Evolutionary conservation across 64 coral and sea anemone species (phyloP), one percentile per base, ranked within the genome.

Genomic region (Porites australiensis): DNA sequence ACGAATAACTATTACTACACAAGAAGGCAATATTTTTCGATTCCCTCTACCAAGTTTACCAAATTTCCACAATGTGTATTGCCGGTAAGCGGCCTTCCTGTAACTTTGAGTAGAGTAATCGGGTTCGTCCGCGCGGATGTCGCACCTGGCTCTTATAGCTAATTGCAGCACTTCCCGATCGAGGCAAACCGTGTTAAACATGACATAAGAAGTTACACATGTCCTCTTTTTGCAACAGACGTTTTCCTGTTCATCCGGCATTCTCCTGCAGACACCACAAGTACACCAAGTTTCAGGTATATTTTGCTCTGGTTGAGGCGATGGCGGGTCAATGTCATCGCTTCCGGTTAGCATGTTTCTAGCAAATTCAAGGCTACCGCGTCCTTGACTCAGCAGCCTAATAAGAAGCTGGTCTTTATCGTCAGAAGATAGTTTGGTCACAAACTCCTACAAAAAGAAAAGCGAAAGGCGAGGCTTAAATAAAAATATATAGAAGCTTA

Each of bases 171-270:
- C 88, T 49, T 90, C 58, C 7, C 88, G 59, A 63, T 90, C 88
- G 19, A 90, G 8, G 46, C 88, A 90, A 58, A 90, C n/a, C 14
- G 43, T 90, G 37, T 90, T 50, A 90, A 90, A 90, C 58, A 52
- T 64, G 20, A 77, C 64, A 37, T 89, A 90, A 14, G 88, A 90
- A 9, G 88, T 90, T 27, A 90, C 88, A 79, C 58, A 77, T 48
- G 58, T 90, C 13, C 52, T 61, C 58, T 59, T 21, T 77, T 78
- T 67, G 52, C 87, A 89, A 20, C 87, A 89, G 10, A 65, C 61
- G 45, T 90, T 79, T 79, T 90, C 75, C 57, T 90, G 23, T 14
- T 75, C 15, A 48, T 55, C 77, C 2, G 58, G 74, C 88, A 79
- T 79, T 67, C 49, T 50, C 21, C n/a, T 47, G 20, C 88, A 90